phyloP scores from a whole-genome alignment of 64 coral and sea anemone species.

The Stichodactyla helianthus region DNA sequence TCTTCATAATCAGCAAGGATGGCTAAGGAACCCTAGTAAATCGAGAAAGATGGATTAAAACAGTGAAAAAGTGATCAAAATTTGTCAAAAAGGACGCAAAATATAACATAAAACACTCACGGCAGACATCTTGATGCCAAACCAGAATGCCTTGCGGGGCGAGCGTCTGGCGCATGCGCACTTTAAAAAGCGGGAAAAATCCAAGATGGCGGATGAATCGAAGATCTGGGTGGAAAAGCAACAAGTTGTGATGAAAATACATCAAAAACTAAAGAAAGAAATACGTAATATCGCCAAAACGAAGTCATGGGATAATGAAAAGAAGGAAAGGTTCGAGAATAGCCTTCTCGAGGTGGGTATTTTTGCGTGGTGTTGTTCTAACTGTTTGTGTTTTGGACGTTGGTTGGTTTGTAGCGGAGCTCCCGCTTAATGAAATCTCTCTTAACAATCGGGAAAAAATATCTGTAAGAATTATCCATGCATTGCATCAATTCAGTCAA shows the following conservation, averaged over 20 bases:
- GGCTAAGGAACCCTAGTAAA: conserved; percentile 45
- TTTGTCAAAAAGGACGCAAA: neutral
- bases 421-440: too few species aligned
- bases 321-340: conserved; percentile 54
- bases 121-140: conserved; percentile 47
- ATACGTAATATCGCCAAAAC: conserved; percentile 44
- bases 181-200: conserved; percentile 68
- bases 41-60: neutral
- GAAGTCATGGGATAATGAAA: conserved; percentile 53
- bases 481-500: too few species aligned
- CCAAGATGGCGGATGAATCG: conserved; percentile 86
- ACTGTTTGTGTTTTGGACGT: neutral
- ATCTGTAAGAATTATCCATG: too few species aligned
- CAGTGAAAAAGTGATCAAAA: neutral
- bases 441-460: too few species aligned
- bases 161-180: conserved; percentile 56
- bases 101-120: conserved; percentile 26
- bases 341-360: conserved; percentile 58
- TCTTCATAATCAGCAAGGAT: conserved; percentile 62
- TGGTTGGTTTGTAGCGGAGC: neutral
- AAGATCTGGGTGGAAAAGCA: conserved; percentile 39
- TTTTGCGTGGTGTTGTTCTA: neutral
- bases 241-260: conserved; percentile 39
- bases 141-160: neutral
- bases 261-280: conserved; percentile 60